Evolutionary conservation across 2,113 vertebrate genomes (phyloP).

Genomic region (Ptyas mucosa): DNA sequence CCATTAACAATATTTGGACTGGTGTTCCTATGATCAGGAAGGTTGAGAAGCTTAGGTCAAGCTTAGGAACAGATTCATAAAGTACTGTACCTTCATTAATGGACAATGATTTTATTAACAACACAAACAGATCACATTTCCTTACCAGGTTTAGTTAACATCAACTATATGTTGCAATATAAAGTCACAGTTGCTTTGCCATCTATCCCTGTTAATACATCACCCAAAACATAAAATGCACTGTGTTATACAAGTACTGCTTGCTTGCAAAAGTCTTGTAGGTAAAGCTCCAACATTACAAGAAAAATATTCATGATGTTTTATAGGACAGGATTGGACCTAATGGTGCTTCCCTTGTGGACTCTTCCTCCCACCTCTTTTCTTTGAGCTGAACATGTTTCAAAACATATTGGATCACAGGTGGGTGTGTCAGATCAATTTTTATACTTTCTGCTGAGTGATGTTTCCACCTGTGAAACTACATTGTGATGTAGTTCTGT

Average conservation of each 20-base stretch:
- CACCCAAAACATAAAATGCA: background rate
- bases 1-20: background rate
- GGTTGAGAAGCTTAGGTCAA: background rate
- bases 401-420: too few species aligned
- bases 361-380: background rate
- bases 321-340: background rate
- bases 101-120: background rate
- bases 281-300: background rate
- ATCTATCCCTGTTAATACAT: background rate
- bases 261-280: background rate
- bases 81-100: background rate
- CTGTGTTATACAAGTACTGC: background rate
- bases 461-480: background rate
- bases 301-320: background rate
- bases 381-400: background rate
- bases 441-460: background rate
- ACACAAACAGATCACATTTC: background rate
- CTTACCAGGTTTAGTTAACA: background rate
- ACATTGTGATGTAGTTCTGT: background rate
- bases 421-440: background rate
- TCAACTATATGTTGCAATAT: background rate
- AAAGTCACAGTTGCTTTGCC: background rate
- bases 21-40: background rate
- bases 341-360: background rate
- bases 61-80: background rate